Conservation (phyloP, 2,888 invertebrate genomes). For the Junonia oenone region DNA sequence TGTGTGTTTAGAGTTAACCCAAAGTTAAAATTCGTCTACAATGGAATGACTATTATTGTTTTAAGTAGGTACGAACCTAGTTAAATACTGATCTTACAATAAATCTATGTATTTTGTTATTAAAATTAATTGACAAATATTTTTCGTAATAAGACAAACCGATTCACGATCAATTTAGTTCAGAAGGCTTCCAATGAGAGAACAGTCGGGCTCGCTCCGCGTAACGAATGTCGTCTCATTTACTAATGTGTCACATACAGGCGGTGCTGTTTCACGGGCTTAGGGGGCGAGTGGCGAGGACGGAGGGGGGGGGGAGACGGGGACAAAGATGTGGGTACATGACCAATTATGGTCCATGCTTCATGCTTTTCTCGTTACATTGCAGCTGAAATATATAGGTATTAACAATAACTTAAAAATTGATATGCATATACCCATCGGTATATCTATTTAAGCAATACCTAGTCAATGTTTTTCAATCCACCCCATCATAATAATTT, state of each 20-base stretch:
- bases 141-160: slow-evolving; percentile 9
- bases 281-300: slow-evolving; percentile 18
- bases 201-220: slow-evolving; percentile 45
- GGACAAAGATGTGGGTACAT: slow-evolving; percentile 4
- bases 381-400: neutral
- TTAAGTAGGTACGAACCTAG: no score
- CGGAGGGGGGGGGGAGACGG: slow-evolving; percentile 6
- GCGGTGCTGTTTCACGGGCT: slow-evolving; percentile 70
- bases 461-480: neutral
- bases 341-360: slow-evolving; percentile 9
- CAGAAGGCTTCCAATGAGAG: slow-evolving; percentile 43
- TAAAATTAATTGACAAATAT: slow-evolving; percentile 1
- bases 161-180: slow-evolving; percentile 29
- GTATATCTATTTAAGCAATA: neutral
- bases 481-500: neutral
- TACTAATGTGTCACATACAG: slow-evolving; percentile 81
- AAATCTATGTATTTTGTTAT: neutral
- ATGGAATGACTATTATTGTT: no score
- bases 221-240: slow-evolving; percentile 80
- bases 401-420: neutral
- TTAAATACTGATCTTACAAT: neutral
- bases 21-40: no score
- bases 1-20: no score
- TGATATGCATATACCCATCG: neutral
- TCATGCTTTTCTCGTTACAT: neutral